These are phyloP conservation scores for Pristionchus japonicus DNA, from an alignment of 2,888 invertebrate genomes.

Conservation along the genomic window DNA sequence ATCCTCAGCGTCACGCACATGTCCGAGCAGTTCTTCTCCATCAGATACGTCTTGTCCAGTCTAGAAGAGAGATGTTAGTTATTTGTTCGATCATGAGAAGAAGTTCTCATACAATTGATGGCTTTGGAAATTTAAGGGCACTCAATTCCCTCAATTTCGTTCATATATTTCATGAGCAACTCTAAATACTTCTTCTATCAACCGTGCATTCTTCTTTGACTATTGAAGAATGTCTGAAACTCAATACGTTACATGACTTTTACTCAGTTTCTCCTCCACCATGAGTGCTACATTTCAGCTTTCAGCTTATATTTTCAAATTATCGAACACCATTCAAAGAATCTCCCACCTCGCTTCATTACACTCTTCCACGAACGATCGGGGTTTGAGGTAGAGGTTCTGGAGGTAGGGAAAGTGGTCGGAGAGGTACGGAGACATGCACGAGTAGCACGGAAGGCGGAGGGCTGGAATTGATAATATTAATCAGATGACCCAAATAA, in stretches of 20 bases:
- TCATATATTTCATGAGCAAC: too few relatives aligned
- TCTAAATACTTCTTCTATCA: too few relatives aligned
- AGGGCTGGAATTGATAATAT: constrained; percentile 54
- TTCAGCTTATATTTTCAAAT: too few relatives aligned
- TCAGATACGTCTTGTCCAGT: constrained; percentile 67
- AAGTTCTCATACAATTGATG: too few relatives aligned
- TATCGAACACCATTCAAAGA: too few relatives aligned
- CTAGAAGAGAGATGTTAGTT: constrained; percentile 60
- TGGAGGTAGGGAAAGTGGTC: constrained; percentile 71
- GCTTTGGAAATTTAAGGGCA: too few relatives aligned
- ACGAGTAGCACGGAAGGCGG: constrained; percentile 72
- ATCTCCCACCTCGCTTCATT: constrained; percentile 52
- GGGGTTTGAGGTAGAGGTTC: constrained; percentile 70
- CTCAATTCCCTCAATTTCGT: too few relatives aligned
- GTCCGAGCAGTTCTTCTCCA: constrained; percentile 72
- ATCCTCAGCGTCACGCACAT: constrained; percentile 73
- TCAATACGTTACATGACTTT: background rate
- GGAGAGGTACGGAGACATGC: constrained; percentile 74
- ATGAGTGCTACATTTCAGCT: background rate
- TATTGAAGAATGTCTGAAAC: background rate
- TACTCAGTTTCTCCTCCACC: background rate
- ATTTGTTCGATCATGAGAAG: too few relatives aligned
- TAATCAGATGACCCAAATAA: background rate
- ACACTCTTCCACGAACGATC: constrained; percentile 70
- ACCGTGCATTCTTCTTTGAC: background rate